Base-by-base conservation (phyloP, 2,888 invertebrate genomes). In the Cactoblastis cactorum region DNA sequence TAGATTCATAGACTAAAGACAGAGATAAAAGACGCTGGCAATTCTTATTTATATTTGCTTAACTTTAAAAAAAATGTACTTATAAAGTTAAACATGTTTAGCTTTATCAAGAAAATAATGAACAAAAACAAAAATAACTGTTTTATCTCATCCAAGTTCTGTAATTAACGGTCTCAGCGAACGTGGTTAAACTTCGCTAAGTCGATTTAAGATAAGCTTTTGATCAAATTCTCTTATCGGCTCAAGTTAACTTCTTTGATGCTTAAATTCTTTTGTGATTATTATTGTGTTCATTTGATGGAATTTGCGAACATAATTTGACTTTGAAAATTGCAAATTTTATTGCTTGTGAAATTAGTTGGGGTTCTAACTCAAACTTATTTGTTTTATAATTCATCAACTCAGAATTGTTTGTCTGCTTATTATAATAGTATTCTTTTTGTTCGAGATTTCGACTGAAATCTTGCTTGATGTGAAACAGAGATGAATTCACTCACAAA, bases 141-240 rank as follows among this genome's bases (percentile, higher is more conserved):
- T 46, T 12, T 41, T 46, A 47, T 47, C 46, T 47, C 19, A 22
- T 35, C 22, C 19, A 22, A 47, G 35, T 47, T 47, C 35, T 35
- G 46, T 35, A 47, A 47, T 47, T 47, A 47, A 47, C 35, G 22
- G 34, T 14, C 46, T 24, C 19, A 12, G 17, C 18, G 32, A 45
- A 17, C 28, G 41, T 43, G 28, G 43, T 28, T 32, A 43, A 58
- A 58, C 56, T 58, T 55, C 24, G 49, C 52, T 56, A 55, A 58
- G 55, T 58, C 55, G 56, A 55, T 58, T 56, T 50, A 35, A 55
- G 58, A 58, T 58, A 56, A 58, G 56, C 58, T 56, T 58, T 58
- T 56, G 54, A 58, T 58, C 56, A 58, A 56, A 56, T 58, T 55
- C 54, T 32, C 52, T 53, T 54, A 56, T 58, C 53, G 53, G 49